These are phyloP conservation scores for Hirtodrosophila cameraria DNA, from an alignment of 2,888 invertebrate species.

Conservation along the genomic window DNA sequence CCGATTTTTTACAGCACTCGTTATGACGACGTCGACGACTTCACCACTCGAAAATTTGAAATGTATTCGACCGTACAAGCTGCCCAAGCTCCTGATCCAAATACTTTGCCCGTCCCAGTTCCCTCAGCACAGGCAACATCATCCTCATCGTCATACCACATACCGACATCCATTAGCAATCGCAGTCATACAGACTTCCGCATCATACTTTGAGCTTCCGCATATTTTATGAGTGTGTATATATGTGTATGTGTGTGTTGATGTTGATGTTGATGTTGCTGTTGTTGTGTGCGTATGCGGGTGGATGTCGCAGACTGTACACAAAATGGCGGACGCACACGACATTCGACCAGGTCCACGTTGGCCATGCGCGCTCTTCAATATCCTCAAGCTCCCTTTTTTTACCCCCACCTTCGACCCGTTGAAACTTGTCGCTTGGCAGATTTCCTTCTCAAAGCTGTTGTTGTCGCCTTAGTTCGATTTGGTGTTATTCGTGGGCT, in stretches of 20 bases:
- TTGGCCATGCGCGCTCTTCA: constrained; percentile 68
- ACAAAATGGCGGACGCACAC: constrained; percentile 75
- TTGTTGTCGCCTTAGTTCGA: constrained; percentile 45
- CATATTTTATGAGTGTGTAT: constrained; percentile 63
- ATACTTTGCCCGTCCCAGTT: constrained; percentile 7
- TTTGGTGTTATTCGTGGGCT: constrained; percentile 41
- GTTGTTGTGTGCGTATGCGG: constrained; percentile 46
- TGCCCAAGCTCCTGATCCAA: constrained; percentile 46
- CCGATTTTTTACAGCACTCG: constrained; percentile 51
- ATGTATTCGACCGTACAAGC: constrained; percentile 74
- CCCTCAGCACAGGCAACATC: constrained; percentile 26
- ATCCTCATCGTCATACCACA: constrained; percentile 33
- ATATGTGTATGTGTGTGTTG: constrained; percentile 22
- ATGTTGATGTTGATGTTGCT: constrained; percentile 6
- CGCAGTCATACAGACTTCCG: constrained; percentile 80
- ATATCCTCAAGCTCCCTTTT: constrained; percentile 13
- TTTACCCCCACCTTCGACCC: neutral
- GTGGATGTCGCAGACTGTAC: constrained; percentile 53
- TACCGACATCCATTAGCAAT: constrained; percentile 79
- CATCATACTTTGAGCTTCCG: constrained; percentile 80
- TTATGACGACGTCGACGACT: constrained; percentile 26
- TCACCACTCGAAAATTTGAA: constrained; percentile 64
- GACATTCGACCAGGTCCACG: constrained; percentile 43
- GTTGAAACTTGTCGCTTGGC: constrained; percentile 34
- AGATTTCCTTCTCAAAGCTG: constrained; percentile 40